Evolutionary conservation across 2,888 invertebrate species (phyloP), one percentile per base, ranked within the genome.

Genomic region (Troides aeacus): DNA sequence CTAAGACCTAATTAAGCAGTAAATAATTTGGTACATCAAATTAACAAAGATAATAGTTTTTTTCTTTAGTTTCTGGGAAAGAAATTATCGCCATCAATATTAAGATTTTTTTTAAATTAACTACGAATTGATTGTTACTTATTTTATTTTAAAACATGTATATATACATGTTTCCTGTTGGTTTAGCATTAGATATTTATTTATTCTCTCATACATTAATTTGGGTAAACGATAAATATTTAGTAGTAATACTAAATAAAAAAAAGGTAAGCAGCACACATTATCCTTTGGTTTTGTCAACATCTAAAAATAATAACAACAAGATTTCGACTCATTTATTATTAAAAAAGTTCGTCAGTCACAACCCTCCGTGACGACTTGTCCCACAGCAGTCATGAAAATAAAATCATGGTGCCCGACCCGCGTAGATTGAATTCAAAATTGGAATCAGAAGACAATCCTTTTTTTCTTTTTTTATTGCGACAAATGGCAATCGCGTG

Each of bases 391-490:
- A 82, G 84, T 90, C 89, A 91, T 91, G 90, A 92, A 91, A 92
- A 92, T 92, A 91, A 92, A 92, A 92, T 92, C 92, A 92, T 92
- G 90, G 86, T 84, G 79, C 82, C 78, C 83, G 82, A 84, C 88
- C 87, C 86, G 86, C 85, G 87, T 81, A 88, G 85, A 92, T 92
- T 90, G 91, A 90, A 89, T 90, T 86, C 89, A 86, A 89, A 91
- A 90, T 90, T 89, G 90, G 89, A 87, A 90, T 90, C 91, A 89
- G 84, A 88, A 88, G 89, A 87, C 89, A 90, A 90, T 89, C 88
- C 88, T 87, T 89, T 88, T 84, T 84, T 81, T 76, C 61, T 81
- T 83, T 86, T 86, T 91, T 90, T 89, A 88, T 88, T 83, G 84
- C 83, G 80, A 83, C 84, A 81, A 85, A 87, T 84, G 83, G 84